Evolutionary conservation across 2,888 invertebrate species (phyloP), one percentile per base, ranked within the genome.

Genomic region (Diloba caeruleocephala): DNA sequence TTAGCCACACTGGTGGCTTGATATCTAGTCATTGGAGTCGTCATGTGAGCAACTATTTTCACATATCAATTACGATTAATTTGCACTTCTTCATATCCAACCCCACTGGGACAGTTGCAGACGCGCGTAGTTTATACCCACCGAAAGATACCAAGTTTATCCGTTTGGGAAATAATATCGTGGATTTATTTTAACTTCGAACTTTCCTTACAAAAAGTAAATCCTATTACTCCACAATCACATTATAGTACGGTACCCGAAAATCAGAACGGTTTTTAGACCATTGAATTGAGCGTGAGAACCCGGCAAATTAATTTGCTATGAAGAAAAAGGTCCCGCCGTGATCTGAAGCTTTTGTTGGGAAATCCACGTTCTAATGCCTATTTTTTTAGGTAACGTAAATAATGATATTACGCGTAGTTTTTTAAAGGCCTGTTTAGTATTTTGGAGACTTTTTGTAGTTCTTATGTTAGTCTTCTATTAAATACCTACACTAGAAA

Each of bases 291-390:
- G 28, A 10, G 33, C 26, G 21, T 34, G 41, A 19, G 34, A 23
- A 21, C 34, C 26, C 21, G 29, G 10, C 29, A 36, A 49, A 49
- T 41, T 49, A 49, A 41, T 49, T 41, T 41, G n/a, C 9, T 49
- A 15, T 29, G 48, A 29, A 48, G 37, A 19, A 39, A 33, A 33
- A 15, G 12, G 6, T 5, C n/a, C 7, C 8, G 23, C 15, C 19
- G 10, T 21, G 28, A 34, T 29, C 37, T 13, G 13, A 23, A 9
- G 25, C 29, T 14, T 37, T 37, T 45, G 29, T 36, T 45, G 8
- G 14, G 12, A 10, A 37, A 10, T 10, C 34, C 13, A 36, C 29
- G 21, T 12, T 21, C 23, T 31, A 15, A 14, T 42, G 14, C 15
- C 13, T 33, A 15, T 19, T 21, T 3, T 19, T 14, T 25, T 32